Conservation (phyloP, 2,888 invertebrate species). For the Bembecia ichneumoniformis region DNA sequence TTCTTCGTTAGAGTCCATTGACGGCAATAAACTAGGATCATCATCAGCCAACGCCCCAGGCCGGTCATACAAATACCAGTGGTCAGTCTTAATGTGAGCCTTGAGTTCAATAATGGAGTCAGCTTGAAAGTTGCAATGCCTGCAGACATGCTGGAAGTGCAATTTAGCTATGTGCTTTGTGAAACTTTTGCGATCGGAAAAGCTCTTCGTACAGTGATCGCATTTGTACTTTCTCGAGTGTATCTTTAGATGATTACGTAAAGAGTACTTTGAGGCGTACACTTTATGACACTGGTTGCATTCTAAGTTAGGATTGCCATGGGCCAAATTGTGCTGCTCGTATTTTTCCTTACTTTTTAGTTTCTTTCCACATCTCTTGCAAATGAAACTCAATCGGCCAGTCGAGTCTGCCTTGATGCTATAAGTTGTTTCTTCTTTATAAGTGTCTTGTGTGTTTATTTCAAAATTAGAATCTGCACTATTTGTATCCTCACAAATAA, state of each 20-base stretch:
- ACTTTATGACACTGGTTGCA: constrained; percentile 58
- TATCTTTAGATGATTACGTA: constrained; percentile 50
- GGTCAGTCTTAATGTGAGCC: constrained; percentile 18
- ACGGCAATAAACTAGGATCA: too few relatives aligned
- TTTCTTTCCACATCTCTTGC: constrained; percentile 46
- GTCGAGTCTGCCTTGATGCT: constrained; percentile 4
- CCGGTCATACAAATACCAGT: too few relatives aligned
- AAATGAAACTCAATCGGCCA: constrained; percentile 30
- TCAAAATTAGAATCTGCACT: too few relatives aligned
- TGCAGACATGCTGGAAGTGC: constrained; percentile 37
- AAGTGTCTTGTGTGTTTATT: too few relatives aligned
- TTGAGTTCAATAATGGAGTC: constrained; percentile 21
- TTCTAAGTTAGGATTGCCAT: constrained; percentile 59
- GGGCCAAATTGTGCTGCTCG: constrained; percentile 46
- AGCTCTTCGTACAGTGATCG: constrained; percentile 36
- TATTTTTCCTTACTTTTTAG: constrained; percentile 48
- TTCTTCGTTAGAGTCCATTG: neutral
- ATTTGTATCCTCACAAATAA: too few relatives aligned
- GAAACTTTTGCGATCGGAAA: constrained; percentile 25
- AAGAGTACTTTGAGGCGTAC: constrained; percentile 55
- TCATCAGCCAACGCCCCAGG: too few relatives aligned
- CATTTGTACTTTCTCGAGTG: constrained; percentile 47
- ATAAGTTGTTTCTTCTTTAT: too few relatives aligned
- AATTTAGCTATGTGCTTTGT: constrained; percentile 30
- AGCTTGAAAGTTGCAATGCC: constrained; percentile 29